phyloP scores from a whole-genome alignment of 2,888 invertebrate genomes.

The Pterobdella sp. region DNA sequence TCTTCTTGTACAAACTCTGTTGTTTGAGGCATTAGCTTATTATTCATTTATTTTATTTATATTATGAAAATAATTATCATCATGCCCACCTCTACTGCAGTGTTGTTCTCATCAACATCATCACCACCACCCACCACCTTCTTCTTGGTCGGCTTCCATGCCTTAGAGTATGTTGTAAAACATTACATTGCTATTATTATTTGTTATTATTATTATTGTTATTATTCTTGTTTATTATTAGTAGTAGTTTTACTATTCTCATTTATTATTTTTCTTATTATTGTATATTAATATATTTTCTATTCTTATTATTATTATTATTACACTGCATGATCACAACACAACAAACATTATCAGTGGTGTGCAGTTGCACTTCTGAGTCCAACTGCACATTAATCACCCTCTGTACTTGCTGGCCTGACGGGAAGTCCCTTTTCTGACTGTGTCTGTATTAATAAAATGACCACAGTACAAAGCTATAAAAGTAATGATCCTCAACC shows the following conservation, averaged over 20 bases:
- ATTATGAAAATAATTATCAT: not conserved
- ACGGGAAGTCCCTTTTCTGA: slow-evolving; percentile 22
- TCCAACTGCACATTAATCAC: slow-evolving; percentile 43
- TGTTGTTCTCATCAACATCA: not conserved
- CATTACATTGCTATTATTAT: too few species aligned
- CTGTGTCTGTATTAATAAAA: slow-evolving; percentile 5
- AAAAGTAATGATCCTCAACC: too few species aligned
- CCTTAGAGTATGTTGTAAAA: not conserved
- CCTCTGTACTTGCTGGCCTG: slow-evolving; percentile 35
- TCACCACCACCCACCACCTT: not conserved
- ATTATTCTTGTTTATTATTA: too few species aligned
- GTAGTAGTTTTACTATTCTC: too few species aligned
- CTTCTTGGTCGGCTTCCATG: not conserved
- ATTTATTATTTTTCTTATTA: too few species aligned
- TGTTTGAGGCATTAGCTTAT: not conserved
- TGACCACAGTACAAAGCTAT: not conserved
- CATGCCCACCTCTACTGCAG: not conserved
- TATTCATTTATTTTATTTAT: not conserved
- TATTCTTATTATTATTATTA: not conserved
- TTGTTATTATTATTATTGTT: too few species aligned
- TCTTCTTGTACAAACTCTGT: slow-evolving; percentile 68
- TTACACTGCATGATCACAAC: not conserved
- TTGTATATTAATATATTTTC: too few species aligned
- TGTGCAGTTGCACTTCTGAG: slow-evolving; percentile 74
- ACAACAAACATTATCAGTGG: slow-evolving; percentile 80